phyloP scores from a whole-genome alignment of 2,888 invertebrate genomes.

The Macrophya alboannulata region DNA sequence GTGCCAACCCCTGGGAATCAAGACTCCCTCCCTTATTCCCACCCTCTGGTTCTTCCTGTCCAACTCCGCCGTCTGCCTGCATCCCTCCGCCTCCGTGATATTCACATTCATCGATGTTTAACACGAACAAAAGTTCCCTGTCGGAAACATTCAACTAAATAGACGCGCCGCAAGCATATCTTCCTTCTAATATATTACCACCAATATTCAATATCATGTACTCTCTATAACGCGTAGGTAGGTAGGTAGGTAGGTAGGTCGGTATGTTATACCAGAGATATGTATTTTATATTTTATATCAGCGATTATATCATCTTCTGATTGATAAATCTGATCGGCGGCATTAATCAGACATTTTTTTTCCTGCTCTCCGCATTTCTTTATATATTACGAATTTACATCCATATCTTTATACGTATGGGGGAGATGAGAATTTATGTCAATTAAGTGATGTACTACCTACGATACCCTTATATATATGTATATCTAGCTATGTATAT shows the following conservation, averaged over 20 bases:
- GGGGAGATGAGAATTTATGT: neutral
- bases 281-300: neutral
- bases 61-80: slow-evolving; percentile 53
- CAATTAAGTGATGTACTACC: slow-evolving; percentile 1
- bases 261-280: too few species aligned
- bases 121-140: slow-evolving; percentile 67
- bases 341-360: neutral
- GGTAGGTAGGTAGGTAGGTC: too few species aligned
- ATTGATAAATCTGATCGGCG: neutral
- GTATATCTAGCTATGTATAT: neutral
- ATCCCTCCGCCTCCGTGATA: slow-evolving; percentile 39
- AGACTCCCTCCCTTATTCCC: slow-evolving; percentile 60
- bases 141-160: slow-evolving; percentile 55
- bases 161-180: slow-evolving; percentile 45
- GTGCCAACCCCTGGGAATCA: slow-evolving; percentile 76
- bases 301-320: neutral
- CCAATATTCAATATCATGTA: neutral
- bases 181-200: neutral
- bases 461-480: neutral
- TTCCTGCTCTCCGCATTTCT: neutral
- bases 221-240: neutral
- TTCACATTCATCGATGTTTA: slow-evolving; percentile 74
- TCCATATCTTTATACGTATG: neutral
- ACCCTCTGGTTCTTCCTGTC: slow-evolving; percentile 48
- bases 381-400: neutral